A percentile compares a stretch with the other conserved stretches of the same genome.
Conservation (phyloP, 2,113 vertebrate genomes). For the Melospiza georgiana region DNA sequence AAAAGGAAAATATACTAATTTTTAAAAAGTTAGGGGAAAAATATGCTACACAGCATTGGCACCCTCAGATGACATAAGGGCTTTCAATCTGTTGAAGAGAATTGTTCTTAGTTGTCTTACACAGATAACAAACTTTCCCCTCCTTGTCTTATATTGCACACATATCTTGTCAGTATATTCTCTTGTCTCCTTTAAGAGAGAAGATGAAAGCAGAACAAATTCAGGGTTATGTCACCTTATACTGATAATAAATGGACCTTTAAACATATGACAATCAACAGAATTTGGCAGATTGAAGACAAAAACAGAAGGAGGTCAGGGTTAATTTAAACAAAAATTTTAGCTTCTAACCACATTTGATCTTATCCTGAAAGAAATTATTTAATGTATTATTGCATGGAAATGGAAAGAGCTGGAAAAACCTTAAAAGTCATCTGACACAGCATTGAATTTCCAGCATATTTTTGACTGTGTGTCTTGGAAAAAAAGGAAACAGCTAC, state of each 20-base stretch:
- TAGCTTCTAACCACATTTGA: background rate
- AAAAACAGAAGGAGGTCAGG: background rate
- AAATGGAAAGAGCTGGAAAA: slow-evolving; percentile 15
- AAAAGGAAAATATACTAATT: background rate
- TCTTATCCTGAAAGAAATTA: slow-evolving; percentile 29
- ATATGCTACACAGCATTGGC: background rate
- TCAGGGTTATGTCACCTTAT: background rate
- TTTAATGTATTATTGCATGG: background rate
- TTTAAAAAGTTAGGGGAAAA: background rate
- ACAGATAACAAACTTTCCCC: background rate
- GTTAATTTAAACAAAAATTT: slow-evolving; percentile 35
- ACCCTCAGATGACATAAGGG: background rate
- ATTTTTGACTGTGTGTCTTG: background rate
- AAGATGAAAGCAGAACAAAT: background rate
- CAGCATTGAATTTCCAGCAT: background rate
- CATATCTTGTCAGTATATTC: background rate
- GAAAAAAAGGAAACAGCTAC: background rate
- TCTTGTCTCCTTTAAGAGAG: background rate
- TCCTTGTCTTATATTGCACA: background rate
- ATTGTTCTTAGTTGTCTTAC: background rate
- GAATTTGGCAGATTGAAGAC: slow-evolving; percentile 5
- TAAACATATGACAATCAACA: background rate
- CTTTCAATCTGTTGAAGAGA: background rate
- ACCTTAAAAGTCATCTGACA: background rate
- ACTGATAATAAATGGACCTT: background rate